These are phyloP conservation scores for Hyles euphorbiae DNA, from an alignment of 1,140 invertebrate species.

Conservation along the genomic window DNA sequence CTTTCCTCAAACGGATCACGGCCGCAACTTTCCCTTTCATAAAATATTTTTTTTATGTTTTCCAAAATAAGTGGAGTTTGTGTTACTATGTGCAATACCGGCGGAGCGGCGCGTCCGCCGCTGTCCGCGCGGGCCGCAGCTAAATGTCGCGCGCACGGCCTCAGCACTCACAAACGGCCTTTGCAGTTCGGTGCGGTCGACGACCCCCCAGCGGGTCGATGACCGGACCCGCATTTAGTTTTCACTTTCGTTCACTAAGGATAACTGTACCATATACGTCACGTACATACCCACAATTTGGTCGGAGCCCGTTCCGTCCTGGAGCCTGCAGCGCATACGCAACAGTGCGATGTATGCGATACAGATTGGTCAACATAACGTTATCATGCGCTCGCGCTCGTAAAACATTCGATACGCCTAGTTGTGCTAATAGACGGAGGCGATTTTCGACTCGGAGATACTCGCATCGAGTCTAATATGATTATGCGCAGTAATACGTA, in stretches of 20 bases:
- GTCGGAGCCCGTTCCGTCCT: constrained; percentile 34
- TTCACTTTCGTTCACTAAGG: constrained; percentile 74
- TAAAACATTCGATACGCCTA: too few relatives aligned
- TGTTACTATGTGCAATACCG: constrained; percentile 41
- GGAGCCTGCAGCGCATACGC: constrained; percentile 42
- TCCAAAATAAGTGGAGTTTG: background rate
- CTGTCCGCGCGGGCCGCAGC: constrained; percentile 16
- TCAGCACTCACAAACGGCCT: constrained; percentile 72
- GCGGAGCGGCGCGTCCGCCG: constrained; percentile 39
- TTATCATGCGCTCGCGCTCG: background rate
- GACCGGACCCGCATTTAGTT: constrained; percentile 69
- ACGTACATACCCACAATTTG: constrained; percentile 52
- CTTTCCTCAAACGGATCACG: too few relatives aligned
- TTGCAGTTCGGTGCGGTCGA: constrained; percentile 70
- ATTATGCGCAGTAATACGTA: background rate
- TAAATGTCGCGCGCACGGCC: constrained; percentile 68
- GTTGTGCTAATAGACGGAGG: background rate
- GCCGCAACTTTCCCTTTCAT: background rate
- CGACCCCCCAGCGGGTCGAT: constrained; percentile 58
- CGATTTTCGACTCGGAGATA: background rate
- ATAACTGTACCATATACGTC: constrained; percentile 72
- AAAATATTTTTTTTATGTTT: constrained; percentile 4
- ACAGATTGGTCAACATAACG: background rate
- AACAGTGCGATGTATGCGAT: constrained; percentile 27
- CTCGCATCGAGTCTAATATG: background rate